phyloP scores from a whole-genome alignment of 1,140 invertebrate species.

The Eurosta solidaginis region DNA sequence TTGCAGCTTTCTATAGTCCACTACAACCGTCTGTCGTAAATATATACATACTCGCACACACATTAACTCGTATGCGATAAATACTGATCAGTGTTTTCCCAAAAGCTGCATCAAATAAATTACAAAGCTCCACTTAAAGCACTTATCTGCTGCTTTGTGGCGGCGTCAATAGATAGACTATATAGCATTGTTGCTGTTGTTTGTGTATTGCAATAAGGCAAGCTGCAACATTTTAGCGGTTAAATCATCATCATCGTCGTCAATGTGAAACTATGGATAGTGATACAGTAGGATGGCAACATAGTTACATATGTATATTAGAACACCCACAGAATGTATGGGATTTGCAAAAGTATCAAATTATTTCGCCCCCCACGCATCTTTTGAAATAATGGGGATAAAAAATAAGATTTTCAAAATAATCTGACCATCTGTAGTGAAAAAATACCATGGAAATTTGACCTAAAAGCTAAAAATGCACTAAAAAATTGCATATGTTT shows the following conservation, averaged over 20 bases:
- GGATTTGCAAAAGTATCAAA: no score
- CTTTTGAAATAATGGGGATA: no score
- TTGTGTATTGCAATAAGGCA: not conserved
- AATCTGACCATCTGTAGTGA: no score
- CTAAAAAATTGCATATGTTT: no score
- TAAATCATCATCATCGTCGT: not conserved
- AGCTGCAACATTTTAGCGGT: not conserved
- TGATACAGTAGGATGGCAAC: not conserved
- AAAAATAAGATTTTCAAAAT: no score
- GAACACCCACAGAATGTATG: no score
- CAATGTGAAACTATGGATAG: not conserved
- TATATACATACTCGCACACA: not conserved
- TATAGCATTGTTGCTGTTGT: not conserved
- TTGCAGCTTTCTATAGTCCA: not conserved
- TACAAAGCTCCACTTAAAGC: not conserved
- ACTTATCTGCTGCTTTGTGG: constrained; percentile 8
- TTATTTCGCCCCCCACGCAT: no score
- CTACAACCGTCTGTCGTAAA: not conserved
- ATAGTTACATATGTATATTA: no score
- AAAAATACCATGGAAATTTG: no score
- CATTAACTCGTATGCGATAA: not conserved
- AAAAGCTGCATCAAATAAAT: not conserved
- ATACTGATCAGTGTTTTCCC: not conserved
- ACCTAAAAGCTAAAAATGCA: no score
- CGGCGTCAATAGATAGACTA: not conserved